Conservation (phyloP, 2,888 invertebrate genomes). For the Athalia cordata region DNA sequence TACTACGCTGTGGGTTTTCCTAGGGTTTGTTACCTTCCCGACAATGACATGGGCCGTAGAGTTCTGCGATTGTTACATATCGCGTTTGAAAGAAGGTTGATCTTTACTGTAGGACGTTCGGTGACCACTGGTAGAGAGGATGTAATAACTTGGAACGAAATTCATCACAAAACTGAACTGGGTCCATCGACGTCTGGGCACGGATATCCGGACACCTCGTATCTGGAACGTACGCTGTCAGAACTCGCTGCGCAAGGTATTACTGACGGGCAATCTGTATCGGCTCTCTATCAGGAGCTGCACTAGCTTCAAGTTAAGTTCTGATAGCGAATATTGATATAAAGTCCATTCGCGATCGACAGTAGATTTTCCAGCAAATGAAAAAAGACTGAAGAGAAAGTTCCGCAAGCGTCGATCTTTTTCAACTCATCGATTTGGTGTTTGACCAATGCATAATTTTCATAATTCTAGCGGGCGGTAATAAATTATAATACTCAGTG, state of each 20-base stretch:
- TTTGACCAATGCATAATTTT: not conserved
- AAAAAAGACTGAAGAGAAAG: constrained; percentile 20
- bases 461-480: not conserved
- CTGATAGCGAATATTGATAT: not conserved
- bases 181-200: constrained; percentile 76
- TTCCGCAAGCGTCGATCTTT: constrained; percentile 5
- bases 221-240: constrained; percentile 80
- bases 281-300: constrained; percentile 68
- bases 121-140: constrained; percentile 93
- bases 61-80: constrained; percentile 84
- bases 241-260: constrained; percentile 78
- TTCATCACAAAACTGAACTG: constrained; percentile 89
- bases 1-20: constrained; percentile 94
- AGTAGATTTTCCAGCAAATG: not conserved
- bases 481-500: not conserved
- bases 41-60: constrained; percentile 86
- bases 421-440: not conserved
- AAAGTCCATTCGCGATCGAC: not conserved
- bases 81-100: constrained; percentile 88
- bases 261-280: constrained; percentile 68
- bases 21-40: constrained; percentile 87
- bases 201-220: constrained; percentile 86
- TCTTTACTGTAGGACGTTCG: constrained; percentile 91
- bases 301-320: constrained; percentile 55
- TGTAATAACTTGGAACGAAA: constrained; percentile 94